phyloP scores from a whole-genome alignment of 1,140 invertebrate species.

The Neuroterus valhalla region DNA sequence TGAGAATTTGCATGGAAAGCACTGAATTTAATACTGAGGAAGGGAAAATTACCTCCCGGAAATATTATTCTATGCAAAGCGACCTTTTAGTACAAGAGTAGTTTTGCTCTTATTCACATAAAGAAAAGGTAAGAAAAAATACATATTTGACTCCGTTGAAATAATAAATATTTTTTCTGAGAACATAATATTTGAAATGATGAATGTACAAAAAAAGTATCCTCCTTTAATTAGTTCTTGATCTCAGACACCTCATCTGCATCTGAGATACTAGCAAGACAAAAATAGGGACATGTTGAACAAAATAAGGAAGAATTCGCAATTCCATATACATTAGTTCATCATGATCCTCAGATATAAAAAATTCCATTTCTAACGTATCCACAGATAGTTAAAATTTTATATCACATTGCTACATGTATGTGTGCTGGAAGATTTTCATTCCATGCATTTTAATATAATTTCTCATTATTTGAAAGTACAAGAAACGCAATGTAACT shows the following conservation, averaged over 20 bases:
- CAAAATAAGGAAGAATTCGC: conserved; percentile 26
- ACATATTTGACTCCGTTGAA: conserved; percentile 11
- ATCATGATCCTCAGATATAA: too few species aligned
- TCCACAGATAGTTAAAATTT: too few species aligned
- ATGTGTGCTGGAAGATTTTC: too few species aligned
- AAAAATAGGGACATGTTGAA: conserved; percentile 29
- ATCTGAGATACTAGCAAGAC: too few species aligned
- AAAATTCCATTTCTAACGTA: too few species aligned
- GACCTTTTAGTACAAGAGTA: neutral
- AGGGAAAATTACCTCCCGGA: neutral
- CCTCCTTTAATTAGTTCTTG: conserved; percentile 35
- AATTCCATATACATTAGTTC: conserved; percentile 26
- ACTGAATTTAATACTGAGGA: conserved; percentile 4
- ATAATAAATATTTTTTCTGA: conserved; percentile 25
- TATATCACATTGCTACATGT: too few species aligned
- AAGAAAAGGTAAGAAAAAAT: conserved; percentile 18
- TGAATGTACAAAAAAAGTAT: conserved; percentile 9
- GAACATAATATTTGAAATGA: too few species aligned
- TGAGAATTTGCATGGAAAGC: neutral
- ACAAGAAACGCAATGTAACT: too few species aligned
- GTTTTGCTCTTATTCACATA: conserved; percentile 1
- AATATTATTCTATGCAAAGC: conserved; percentile 12
- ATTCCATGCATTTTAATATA: too few species aligned
- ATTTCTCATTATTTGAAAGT: too few species aligned
- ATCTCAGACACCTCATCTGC: conserved; percentile 33